Conservation (phyloP, 2,797 vertebrate genomes). For the Etheostoma perlongum region DNA sequence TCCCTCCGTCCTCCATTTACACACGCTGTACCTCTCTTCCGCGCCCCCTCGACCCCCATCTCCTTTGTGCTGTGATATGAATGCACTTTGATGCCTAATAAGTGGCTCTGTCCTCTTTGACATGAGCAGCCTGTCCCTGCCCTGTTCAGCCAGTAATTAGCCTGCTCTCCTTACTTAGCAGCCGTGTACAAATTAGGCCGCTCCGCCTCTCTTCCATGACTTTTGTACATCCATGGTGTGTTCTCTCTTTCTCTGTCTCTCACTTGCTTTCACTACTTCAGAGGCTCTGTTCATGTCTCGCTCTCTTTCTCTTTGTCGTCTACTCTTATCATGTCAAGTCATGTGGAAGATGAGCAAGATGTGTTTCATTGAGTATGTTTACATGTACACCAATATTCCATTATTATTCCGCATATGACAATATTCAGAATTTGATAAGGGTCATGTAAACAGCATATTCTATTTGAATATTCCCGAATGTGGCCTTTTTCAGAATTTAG, state of each 20-base stretch:
- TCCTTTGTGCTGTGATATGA: conserved; percentile 97
- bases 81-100: conserved; percentile 99
- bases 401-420: no score
- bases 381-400: no score
- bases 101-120: conserved; percentile 98
- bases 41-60: conserved; percentile 68
- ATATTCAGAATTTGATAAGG: no score
- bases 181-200: conserved; percentile 95
- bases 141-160: conserved; percentile 99
- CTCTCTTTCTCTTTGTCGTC: conserved; percentile 69
- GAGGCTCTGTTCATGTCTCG: conserved; percentile 33
- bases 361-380: not conserved
- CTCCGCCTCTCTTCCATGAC: conserved; percentile 73
- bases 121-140: conserved; percentile 97
- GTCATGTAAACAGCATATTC: no score
- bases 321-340: conserved; percentile 56
- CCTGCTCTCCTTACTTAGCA: conserved; percentile 94
- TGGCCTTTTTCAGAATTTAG: no score
- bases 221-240: conserved; percentile 82
- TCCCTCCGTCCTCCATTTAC: conserved; percentile 50
- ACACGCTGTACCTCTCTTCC: conserved; percentile 69
- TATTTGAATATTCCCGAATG: no score
- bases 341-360: not conserved
- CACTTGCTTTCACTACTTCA: conserved; percentile 61
- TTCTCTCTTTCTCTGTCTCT: conserved; percentile 65